Percentiles rank a stretch among this genome's conserved stretches.
phyloP scores from a whole-genome alignment of 2,888 invertebrate genomes.

The Tholera decimalis region DNA sequence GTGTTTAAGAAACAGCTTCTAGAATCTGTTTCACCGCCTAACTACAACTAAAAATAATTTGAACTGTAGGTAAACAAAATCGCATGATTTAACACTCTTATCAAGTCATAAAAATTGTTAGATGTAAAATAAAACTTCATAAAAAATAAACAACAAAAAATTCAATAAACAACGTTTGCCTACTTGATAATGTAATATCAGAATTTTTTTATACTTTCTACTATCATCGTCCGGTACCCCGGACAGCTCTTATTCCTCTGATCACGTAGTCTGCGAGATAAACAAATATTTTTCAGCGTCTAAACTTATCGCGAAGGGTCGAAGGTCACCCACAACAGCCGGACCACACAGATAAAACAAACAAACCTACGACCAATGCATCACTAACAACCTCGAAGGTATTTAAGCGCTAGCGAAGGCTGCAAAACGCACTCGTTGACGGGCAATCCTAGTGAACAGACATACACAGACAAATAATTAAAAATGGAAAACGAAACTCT shows the following conservation, averaged over 20 bases:
- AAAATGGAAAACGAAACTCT: conserved; percentile 87
- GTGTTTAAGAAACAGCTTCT: not conserved
- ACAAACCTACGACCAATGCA: conserved; percentile 64
- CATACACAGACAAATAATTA: conserved; percentile 35
- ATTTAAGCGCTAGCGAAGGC: conserved; percentile 77
- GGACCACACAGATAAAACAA: conserved; percentile 79
- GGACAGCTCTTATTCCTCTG: conserved; percentile 23
- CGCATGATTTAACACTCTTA: conserved; percentile 12
- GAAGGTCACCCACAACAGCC: conserved; percentile 77
- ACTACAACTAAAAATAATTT: not conserved
- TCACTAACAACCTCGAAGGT: conserved; percentile 67
- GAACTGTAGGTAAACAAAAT: conserved; percentile 19
- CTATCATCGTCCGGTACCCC: conserved; percentile 29
- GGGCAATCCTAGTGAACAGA: conserved; percentile 61
- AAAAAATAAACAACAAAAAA: conserved; percentile 17
- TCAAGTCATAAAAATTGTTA: not conserved
- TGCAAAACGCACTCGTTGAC: conserved; percentile 71
- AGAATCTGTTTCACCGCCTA: not conserved
- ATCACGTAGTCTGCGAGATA: conserved; percentile 67
- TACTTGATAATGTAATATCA: conserved; percentile 21
- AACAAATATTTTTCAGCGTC: conserved; percentile 80
- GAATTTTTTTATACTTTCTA: conserved; percentile 17
- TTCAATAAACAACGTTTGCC: conserved; percentile 1
- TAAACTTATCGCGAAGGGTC: conserved; percentile 79
- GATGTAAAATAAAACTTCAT: not conserved